Percentiles rank a stretch among this genome's conserved stretches.
phyloP scores from a whole-genome alignment of 2,888 invertebrate species.

The Mythimna impura region DNA sequence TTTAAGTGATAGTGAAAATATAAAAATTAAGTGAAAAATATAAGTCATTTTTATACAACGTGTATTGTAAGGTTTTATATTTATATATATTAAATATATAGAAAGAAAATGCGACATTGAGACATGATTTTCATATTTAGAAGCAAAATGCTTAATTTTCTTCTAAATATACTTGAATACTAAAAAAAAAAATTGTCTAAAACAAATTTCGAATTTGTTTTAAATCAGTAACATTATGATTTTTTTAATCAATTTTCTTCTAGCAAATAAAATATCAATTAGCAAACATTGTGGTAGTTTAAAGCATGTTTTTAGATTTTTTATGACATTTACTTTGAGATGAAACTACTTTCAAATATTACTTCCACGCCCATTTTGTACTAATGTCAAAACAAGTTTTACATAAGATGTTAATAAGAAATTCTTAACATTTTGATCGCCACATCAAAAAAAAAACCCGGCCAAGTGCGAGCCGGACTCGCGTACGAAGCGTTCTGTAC shows the following conservation, averaged over 20 bases:
- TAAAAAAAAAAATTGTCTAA: slow-evolving; percentile 8
- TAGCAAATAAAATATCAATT: background rate
- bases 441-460: no score
- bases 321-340: background rate
- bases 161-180: background rate
- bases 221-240: background rate
- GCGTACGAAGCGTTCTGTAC: no score
- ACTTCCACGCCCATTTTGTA: background rate
- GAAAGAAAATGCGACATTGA: background rate
- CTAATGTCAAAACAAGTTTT: background rate
- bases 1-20: slow-evolving; percentile 23
- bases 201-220: background rate
- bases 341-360: background rate
- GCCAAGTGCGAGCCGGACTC: no score
- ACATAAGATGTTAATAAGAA: no score
- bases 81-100: no score
- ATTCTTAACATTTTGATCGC: no score
- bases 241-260: background rate
- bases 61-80: background rate
- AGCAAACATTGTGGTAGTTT: background rate
- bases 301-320: background rate
- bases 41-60: slow-evolving; percentile 11
- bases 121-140: background rate
- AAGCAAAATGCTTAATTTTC: background rate
- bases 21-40: background rate